phyloP scores from a whole-genome alignment of 2,888 invertebrate species.

The Itoplectis maculator region DNA sequence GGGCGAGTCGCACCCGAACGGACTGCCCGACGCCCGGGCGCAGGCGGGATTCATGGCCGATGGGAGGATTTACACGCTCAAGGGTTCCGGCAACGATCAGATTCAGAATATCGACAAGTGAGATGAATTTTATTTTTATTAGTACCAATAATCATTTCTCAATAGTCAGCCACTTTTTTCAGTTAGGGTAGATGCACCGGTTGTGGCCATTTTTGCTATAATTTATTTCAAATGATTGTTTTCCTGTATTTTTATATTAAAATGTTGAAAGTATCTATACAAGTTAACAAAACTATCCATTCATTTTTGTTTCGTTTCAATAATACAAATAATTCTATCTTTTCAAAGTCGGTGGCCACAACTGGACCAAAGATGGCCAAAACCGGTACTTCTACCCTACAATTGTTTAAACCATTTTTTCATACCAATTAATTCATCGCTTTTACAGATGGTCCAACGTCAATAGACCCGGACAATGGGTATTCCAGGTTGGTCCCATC shows the following conservation, averaged over 20 bases:
- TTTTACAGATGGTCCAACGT: slow-evolving; percentile 93
- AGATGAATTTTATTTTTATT: slow-evolving; percentile 69
- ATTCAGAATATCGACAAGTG: slow-evolving; percentile 92
- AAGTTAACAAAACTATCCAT: no score
- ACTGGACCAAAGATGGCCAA: no score
- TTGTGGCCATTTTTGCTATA: no score
- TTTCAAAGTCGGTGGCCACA: no score
- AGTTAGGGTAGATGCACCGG: no score
- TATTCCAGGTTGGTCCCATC: slow-evolving; percentile 93
- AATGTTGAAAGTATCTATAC: no score
- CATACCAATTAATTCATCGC: neutral
- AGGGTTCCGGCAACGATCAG: slow-evolving; percentile 96
- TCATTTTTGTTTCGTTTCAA: no score
- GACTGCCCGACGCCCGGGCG: slow-evolving; percentile 94
- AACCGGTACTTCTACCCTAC: slow-evolving; percentile 1
- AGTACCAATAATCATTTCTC: no score
- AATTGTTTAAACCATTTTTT: neutral
- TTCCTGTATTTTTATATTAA: no score
- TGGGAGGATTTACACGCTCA: slow-evolving; percentile 90
- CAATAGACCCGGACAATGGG: slow-evolving; percentile 93
- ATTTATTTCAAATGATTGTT: no score
- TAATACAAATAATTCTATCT: no score
- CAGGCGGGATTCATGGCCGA: slow-evolving; percentile 97
- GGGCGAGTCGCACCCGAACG: slow-evolving; percentile 90
- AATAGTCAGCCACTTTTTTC: no score